Conservation (phyloP, 2,797 vertebrate genomes). For the Eulemur mongoz region DNA sequence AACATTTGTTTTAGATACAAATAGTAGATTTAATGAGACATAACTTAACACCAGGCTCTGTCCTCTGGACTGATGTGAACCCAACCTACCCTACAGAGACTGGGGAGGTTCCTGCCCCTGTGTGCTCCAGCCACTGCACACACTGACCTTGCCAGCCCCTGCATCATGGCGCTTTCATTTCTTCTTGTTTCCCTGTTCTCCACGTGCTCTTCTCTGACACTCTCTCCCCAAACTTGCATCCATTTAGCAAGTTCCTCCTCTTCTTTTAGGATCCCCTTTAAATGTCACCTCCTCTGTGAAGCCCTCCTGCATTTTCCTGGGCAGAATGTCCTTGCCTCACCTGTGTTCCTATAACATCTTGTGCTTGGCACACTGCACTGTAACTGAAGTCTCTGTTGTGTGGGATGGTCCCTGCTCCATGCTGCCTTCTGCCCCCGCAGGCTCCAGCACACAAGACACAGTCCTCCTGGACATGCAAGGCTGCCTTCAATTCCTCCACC, state of each 20-base stretch:
- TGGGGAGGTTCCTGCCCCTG: too few species aligned
- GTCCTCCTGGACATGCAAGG: rapidly evolving
- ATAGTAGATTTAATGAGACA: not conserved
- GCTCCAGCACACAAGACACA: not conserved
- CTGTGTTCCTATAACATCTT: too few species aligned
- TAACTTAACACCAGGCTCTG: not conserved
- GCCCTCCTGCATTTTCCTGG: not conserved
- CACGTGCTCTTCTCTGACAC: not conserved
- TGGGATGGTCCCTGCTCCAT: too few species aligned
- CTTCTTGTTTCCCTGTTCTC: not conserved
- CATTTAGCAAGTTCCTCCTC: not conserved
- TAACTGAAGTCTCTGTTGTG: not conserved
- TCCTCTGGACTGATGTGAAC: not conserved
- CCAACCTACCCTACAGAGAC: not conserved
- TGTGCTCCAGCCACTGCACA: not conserved
- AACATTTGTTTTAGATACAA: not conserved
- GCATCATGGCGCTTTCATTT: not conserved
- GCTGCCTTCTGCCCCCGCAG: not conserved
- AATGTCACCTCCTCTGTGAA: not conserved
- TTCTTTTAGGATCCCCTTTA: not conserved
- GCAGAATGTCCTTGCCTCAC: not conserved
- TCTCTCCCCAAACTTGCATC: too few species aligned
- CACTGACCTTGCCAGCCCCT: rapidly evolving
- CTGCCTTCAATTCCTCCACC: rapidly evolving
- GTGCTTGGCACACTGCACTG: not conserved